Evolutionary conservation across 64 coral and sea anemone species (phyloP).

Genomic region (Exaiptasia diaphana): DNA sequence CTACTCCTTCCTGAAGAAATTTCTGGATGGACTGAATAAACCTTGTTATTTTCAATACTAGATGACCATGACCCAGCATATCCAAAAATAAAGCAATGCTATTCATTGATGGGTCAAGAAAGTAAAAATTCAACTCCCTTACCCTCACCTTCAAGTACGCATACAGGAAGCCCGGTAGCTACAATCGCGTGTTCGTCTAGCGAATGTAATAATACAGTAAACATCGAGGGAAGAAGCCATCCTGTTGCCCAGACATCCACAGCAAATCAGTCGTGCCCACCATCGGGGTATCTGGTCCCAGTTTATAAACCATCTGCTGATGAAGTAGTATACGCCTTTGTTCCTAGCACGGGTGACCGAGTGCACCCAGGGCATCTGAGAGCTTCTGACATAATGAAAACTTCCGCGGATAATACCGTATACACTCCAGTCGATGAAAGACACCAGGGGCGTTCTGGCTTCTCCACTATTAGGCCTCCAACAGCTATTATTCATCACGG

Average conservation of each 20-base stretch:
- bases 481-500: slow-evolving; percentile 3
- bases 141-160: not conserved
- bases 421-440: not conserved
- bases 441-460: not conserved
- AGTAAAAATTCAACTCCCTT: not conserved
- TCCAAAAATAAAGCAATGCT: slow-evolving; percentile 71
- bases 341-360: not conserved
- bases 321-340: slow-evolving; percentile 49
- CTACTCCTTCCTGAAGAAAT: too few species aligned
- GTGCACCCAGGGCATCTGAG: not conserved
- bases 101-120: slow-evolving; percentile 37
- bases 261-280: not conserved
- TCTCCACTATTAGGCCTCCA: not conserved
- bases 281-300: slow-evolving; percentile 45
- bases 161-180: not conserved
- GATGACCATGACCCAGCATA: slow-evolving; percentile 23
- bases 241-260: not conserved
- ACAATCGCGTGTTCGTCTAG: not conserved
- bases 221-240: not conserved
- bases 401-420: not conserved
- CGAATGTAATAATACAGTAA: not conserved
- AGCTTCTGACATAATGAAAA: not conserved
- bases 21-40: too few species aligned
- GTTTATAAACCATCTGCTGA: slow-evolving; percentile 28
- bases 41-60: not conserved